phyloP scores from a whole-genome alignment of 2,797 vertebrate genomes.

The Tiaroga cobitis region DNA sequence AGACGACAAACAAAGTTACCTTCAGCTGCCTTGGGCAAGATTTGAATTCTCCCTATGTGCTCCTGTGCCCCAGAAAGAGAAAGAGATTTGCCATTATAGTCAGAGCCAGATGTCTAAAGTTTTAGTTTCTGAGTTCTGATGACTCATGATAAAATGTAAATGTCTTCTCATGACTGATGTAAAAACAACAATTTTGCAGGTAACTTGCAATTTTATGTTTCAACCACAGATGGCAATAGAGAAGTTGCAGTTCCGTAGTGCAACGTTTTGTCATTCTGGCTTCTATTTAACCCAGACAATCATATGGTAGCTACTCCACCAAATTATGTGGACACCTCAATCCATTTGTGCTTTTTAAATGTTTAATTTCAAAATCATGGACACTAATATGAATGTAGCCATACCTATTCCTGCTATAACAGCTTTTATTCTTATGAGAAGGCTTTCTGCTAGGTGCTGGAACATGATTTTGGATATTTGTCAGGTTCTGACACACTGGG shows the following conservation, averaged over 20 bases:
- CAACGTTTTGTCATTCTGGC: background rate
- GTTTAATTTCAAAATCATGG: background rate
- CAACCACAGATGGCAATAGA: background rate
- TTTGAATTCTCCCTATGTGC: conserved; percentile 13
- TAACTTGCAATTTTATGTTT: background rate
- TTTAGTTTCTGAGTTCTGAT: background rate
- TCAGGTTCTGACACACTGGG: background rate
- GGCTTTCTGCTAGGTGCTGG: background rate
- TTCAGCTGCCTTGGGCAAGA: conserved; percentile 40
- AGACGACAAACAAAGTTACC: conserved; percentile 55
- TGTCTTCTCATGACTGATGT: background rate
- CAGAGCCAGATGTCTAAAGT: background rate
- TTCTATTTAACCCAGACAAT: background rate
- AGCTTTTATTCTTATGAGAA: background rate
- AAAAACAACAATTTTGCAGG: background rate
- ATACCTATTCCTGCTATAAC: background rate
- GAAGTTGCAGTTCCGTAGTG: background rate
- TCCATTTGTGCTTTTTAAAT: background rate
- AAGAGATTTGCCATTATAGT: background rate
- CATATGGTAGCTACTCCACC: background rate
- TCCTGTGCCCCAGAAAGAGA: background rate
- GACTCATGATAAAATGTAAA: background rate
- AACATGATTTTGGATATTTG: background rate
- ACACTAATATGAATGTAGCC: background rate
- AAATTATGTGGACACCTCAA: background rate